Conservation (phyloP, 2,797 vertebrate species). For the Spheniscus humboldti region DNA sequence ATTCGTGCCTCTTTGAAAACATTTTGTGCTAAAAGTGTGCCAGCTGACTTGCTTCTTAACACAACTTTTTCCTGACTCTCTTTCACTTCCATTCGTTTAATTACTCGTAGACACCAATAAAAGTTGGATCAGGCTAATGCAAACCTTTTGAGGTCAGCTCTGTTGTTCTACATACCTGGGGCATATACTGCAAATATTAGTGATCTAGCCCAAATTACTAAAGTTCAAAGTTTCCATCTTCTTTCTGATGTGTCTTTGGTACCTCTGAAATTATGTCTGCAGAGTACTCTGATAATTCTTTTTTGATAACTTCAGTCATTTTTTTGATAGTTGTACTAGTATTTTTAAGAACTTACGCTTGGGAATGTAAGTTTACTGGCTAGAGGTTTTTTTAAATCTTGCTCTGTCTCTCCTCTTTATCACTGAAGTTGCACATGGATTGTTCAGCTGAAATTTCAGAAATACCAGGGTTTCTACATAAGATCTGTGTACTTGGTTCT, state of each 20-base stretch:
- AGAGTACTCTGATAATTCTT: background rate
- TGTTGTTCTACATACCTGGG: conserved; percentile 34
- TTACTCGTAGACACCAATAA: background rate
- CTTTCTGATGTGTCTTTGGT: conserved; percentile 62
- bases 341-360: background rate
- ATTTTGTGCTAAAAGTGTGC: conserved; percentile 1
- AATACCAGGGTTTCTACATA: background rate
- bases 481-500: background rate
- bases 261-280: conserved; percentile 29
- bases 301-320: background rate
- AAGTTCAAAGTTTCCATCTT: conserved; percentile 36
- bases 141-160: conserved; percentile 53
- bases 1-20: conserved; percentile 49
- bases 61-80: background rate
- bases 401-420: background rate
- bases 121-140: background rate
- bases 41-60: conserved; percentile 21
- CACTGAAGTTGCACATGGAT: background rate
- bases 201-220: conserved; percentile 17
- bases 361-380: background rate
- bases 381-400: background rate
- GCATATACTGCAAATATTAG: conserved; percentile 4
- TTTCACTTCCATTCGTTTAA: background rate
- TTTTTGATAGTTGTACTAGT: background rate
- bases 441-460: background rate